These are phyloP conservation scores for Forbesichthys agassizii DNA, from an alignment of 2,113 vertebrate species.

Conservation along the genomic window DNA sequence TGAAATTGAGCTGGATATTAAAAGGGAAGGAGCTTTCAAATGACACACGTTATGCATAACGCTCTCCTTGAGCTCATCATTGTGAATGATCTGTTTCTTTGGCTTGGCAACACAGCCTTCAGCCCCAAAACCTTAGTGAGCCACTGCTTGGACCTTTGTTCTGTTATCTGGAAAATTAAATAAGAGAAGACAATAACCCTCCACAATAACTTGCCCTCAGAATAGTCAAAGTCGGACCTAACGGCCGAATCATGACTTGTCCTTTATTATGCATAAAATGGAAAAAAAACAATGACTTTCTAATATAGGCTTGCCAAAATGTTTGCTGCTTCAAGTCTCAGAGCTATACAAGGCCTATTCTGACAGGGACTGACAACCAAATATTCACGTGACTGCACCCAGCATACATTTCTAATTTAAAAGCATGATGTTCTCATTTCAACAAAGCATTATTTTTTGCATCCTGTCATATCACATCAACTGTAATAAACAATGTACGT, in stretches of 20 bases:
- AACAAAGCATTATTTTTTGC: constrained; percentile 9
- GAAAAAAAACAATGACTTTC: constrained; percentile 11
- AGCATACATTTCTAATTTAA: neutral
- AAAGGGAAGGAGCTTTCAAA: constrained; percentile 48
- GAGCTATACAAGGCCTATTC: constrained; percentile 5
- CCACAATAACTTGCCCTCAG: neutral
- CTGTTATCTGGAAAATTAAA: constrained; percentile 37
- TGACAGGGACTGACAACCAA: neutral
- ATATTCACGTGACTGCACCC: neutral
- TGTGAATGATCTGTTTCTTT: constrained; percentile 76
- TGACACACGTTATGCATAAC: neutral
- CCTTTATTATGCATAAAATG: constrained; percentile 4
- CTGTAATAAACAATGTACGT: no score
- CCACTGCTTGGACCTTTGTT: constrained; percentile 57
- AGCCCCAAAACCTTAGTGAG: constrained; percentile 57
- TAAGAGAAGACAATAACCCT: constrained; percentile 10
- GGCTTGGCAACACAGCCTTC: constrained; percentile 56
- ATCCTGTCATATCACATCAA: neutral
- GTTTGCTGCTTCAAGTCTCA: constrained; percentile 17
- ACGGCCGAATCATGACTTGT: constrained; percentile 3
- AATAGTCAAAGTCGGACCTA: neutral
- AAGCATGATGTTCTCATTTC: neutral
- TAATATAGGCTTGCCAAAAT: neutral
- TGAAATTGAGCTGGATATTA: constrained; percentile 70
- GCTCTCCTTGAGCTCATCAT: constrained; percentile 61